A percentile compares a stretch with the other conserved stretches of the same genome.
phyloP scores from a whole-genome alignment of 2,113 vertebrate species.

The Hyaena hyaena region DNA sequence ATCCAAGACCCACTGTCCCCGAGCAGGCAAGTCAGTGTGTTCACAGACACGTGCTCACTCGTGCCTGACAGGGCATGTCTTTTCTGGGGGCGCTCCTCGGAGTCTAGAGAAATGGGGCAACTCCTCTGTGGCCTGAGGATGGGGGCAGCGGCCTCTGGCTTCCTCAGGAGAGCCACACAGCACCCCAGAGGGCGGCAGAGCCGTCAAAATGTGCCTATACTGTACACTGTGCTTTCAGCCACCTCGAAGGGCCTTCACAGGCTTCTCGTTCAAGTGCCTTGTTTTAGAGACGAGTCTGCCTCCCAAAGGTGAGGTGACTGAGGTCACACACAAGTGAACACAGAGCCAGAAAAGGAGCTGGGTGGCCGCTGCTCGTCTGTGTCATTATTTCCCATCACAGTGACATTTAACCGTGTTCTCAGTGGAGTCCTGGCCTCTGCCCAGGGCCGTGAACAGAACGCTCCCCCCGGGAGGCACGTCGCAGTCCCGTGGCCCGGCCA shows the following conservation, averaged over 20 bases:
- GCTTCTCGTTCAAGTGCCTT: not conserved
- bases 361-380: not conserved
- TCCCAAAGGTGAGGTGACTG: not conserved
- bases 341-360: not conserved
- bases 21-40: accelerated
- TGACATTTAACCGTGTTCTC: not conserved
- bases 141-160: not conserved
- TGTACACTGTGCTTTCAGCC: too few species aligned
- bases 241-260: not conserved
- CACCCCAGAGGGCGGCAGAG: too few species aligned
- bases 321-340: not conserved
- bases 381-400: not conserved
- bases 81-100: not conserved
- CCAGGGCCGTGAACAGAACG: not conserved
- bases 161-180: not conserved
- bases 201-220: not conserved
- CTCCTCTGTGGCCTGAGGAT: not conserved
- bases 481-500: slow-evolving; percentile 19
- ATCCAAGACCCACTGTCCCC: not conserved
- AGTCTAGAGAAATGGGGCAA: not conserved
- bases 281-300: not conserved
- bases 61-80: not conserved
- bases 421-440: not conserved
- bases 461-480: slow-evolving; percentile 13
- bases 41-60: not conserved